These are phyloP conservation scores for Zaprionus kolodkinae DNA, from an alignment of 1,140 invertebrate species.

Conservation along the genomic window DNA sequence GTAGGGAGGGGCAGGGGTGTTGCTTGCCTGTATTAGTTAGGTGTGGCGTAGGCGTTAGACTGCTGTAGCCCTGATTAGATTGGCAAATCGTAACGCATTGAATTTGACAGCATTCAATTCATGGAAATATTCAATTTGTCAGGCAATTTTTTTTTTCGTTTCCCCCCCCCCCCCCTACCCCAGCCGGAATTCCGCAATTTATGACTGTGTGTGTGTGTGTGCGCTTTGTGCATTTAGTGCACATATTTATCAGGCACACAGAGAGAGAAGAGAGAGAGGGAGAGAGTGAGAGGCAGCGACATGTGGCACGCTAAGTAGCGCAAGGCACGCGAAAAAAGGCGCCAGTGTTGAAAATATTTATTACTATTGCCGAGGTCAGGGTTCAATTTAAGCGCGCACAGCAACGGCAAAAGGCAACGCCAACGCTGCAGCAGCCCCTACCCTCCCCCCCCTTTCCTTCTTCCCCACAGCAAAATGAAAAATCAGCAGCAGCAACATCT, in stretches of 20 bases:
- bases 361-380: slow-evolving; percentile 45
- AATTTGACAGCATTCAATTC: slow-evolving; percentile 50
- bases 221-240: not conserved
- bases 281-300: too few relatives aligned
- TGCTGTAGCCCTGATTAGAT: slow-evolving; percentile 39
- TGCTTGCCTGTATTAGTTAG: too few relatives aligned
- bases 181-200: slow-evolving; percentile 39
- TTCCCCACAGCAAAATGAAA: not conserved
- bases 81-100: slow-evolving; percentile 50
- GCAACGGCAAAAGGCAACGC: not conserved
- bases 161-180: too few relatives aligned
- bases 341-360: slow-evolving; percentile 34
- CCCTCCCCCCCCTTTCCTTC: too few relatives aligned
- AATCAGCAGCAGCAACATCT: not conserved
- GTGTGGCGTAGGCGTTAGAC: too few relatives aligned
- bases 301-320: slow-evolving; percentile 18
- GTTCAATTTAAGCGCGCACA: not conserved
- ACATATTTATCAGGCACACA: slow-evolving; percentile 5
- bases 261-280: not conserved
- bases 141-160: not conserved
- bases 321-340: slow-evolving; percentile 27
- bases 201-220: slow-evolving; percentile 5
- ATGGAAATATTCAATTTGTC: slow-evolving; percentile 54
- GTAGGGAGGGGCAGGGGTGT: too few relatives aligned
- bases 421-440: too few relatives aligned